phyloP scores from a whole-genome alignment of 2,888 invertebrate species.

The Cylindroiulus punctatus region DNA sequence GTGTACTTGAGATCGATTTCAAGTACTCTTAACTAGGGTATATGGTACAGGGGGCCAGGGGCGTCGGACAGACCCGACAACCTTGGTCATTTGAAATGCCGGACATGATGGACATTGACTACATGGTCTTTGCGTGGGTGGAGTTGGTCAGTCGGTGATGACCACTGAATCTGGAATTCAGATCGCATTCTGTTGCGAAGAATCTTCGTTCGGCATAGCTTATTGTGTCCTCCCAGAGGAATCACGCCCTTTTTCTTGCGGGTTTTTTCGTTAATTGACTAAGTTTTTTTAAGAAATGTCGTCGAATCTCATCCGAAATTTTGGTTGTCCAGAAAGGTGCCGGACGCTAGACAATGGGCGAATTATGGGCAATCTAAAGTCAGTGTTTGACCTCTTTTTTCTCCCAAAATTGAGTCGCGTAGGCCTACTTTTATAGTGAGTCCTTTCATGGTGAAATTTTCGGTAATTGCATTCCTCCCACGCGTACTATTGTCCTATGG shows the following conservation, averaged over 20 bases:
- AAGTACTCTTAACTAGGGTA: background rate
- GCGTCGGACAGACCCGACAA: background rate
- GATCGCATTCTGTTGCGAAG: too few relatives aligned
- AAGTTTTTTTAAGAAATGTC: background rate
- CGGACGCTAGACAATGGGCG: conserved; percentile 8
- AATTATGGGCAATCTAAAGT: conserved; percentile 10
- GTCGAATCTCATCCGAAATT: background rate
- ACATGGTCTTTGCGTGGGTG: background rate
- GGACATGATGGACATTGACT: background rate
- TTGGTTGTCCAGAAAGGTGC: background rate
- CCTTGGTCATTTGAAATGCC: background rate
- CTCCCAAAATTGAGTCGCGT: background rate
- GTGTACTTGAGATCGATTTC: background rate
- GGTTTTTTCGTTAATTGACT: background rate
- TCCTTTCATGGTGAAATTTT: conserved; percentile 10
- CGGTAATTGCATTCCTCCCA: conserved; percentile 10
- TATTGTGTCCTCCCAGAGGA: background rate
- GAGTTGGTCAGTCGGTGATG: conserved; percentile 3
- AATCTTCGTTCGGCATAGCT: background rate
- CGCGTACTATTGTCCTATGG: background rate
- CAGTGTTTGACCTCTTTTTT: conserved; percentile 1
- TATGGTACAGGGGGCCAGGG: background rate
- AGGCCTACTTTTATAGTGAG: background rate
- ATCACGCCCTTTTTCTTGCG: background rate
- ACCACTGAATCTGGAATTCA: background rate